Conservation (phyloP, 1,140 invertebrate species). For the Nylanderia fulva region DNA sequence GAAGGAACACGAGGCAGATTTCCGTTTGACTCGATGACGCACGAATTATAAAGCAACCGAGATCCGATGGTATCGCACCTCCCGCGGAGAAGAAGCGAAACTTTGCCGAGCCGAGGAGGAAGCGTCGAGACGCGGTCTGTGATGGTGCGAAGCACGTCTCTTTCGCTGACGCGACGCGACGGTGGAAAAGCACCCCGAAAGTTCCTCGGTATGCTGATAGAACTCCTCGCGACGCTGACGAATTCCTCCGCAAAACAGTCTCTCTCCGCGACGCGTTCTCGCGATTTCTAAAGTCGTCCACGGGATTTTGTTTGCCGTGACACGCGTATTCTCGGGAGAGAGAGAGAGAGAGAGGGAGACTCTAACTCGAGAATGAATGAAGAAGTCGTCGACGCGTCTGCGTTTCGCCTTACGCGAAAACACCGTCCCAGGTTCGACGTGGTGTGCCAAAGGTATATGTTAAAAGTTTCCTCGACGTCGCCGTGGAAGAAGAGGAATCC, state of each 20-base stretch:
- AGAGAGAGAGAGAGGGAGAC: too few species aligned
- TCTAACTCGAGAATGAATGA: too few species aligned
- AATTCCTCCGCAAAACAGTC: constrained; percentile 21
- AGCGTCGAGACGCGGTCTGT: constrained; percentile 9
- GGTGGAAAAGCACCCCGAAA: constrained; percentile 11
- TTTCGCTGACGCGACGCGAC: background rate
- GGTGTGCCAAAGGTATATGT: background rate
- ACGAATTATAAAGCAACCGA: constrained; percentile 54
- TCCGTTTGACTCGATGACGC: constrained; percentile 41
- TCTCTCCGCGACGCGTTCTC: background rate
- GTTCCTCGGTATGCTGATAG: constrained; percentile 23
- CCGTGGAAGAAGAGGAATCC: too few species aligned
- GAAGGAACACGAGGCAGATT: constrained; percentile 39
- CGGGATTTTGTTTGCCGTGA: constrained; percentile 2
- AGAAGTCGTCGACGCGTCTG: too few species aligned
- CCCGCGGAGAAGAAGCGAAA: background rate
- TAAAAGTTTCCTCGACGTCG: background rate
- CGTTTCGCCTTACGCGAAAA: background rate
- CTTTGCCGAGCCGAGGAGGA: too few species aligned
- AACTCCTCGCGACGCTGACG: constrained; percentile 20
- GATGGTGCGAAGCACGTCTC: constrained; percentile 5
- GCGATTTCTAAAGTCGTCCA: constrained; percentile 47
- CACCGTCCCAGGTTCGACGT: too few species aligned
- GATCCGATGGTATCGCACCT: constrained; percentile 35
- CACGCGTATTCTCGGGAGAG: too few species aligned